phyloP scores from a whole-genome alignment of 2,888 invertebrate genomes.

The Cheilosia pagana region DNA sequence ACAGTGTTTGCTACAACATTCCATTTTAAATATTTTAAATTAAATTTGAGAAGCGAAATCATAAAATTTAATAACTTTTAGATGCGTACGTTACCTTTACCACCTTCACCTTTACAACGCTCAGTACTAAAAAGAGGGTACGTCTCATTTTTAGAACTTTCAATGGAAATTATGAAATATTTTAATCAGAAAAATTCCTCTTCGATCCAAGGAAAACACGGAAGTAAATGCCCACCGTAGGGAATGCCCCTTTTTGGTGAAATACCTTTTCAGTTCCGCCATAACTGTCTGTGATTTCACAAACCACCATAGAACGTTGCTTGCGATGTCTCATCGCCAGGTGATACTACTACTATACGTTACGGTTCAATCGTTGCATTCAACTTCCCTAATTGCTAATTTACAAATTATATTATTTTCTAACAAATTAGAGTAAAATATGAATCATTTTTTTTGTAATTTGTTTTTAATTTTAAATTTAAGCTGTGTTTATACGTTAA shows the following conservation, averaged over 20 bases:
- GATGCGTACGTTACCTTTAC: no score
- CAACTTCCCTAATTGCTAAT: slow-evolving; percentile 28
- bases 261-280: slow-evolving; percentile 45
- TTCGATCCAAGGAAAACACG: not conserved
- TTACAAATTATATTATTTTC: slow-evolving; percentile 30
- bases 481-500: not conserved
- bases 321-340: slow-evolving; percentile 32
- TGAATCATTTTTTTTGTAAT: slow-evolving; percentile 19
- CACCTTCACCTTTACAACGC: no score
- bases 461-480: slow-evolving; percentile 3
- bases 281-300: slow-evolving; percentile 21
- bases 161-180: no score
- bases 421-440: slow-evolving; percentile 35
- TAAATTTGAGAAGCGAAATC: no score
- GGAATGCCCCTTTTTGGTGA: slow-evolving; percentile 45
- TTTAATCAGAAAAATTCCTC: no score
- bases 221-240: slow-evolving; percentile 32
- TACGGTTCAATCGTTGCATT: slow-evolving; percentile 46
- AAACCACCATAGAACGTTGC: not conserved
- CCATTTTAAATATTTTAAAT: no score
- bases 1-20: no score
- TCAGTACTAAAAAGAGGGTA: no score
- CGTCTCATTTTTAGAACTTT: no score
- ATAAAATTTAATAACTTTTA: no score
- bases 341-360: slow-evolving; percentile 12